Evolutionary conservation across 1,140 invertebrate genomes (phyloP).

Genomic region (Ips nitidus): DNA sequence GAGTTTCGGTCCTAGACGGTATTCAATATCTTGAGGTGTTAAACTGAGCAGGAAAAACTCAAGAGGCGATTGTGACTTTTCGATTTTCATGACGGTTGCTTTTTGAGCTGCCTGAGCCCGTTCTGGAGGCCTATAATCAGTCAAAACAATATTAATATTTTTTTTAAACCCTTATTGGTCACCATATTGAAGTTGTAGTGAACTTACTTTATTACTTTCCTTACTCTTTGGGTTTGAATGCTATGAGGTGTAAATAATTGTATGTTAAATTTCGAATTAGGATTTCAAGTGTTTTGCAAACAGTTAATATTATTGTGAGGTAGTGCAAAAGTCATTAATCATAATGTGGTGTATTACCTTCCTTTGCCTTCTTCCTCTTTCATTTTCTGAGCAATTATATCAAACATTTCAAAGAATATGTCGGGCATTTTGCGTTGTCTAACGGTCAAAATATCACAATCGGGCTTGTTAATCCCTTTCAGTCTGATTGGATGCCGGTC

Average conservation of each 20-base stretch:
- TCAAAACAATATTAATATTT: neutral
- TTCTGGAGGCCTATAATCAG: constrained; percentile 40
- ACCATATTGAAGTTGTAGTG: constrained; percentile 9
- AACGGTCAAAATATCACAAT: constrained; percentile 55
- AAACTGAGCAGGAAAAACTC: constrained; percentile 59
- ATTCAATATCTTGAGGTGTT: constrained; percentile 52
- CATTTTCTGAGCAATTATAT: constrained; percentile 59
- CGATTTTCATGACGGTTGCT: constrained; percentile 25
- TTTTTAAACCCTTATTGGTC: neutral
- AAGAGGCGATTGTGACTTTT: constrained; percentile 44
- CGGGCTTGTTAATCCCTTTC: constrained; percentile 58
- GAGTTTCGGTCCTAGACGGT: constrained; percentile 55
- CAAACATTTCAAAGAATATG: constrained; percentile 59
- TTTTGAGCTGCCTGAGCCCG: constrained; percentile 38
- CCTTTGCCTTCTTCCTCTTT: constrained; percentile 56
- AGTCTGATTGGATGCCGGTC: constrained; percentile 48
- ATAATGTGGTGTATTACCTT: constrained; percentile 50
- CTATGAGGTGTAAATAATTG: neutral
- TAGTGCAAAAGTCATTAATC: neutral
- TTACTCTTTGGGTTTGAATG: neutral
- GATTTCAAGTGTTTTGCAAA: too few species aligned
- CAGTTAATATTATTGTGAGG: neutral
- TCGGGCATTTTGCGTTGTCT: constrained; percentile 62
- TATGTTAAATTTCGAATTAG: neutral
- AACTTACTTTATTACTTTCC: constrained; percentile 5